Evolutionary conservation across 2,888 invertebrate genomes (phyloP).

Genomic region (Scotopteryx bipunctaria): DNA sequence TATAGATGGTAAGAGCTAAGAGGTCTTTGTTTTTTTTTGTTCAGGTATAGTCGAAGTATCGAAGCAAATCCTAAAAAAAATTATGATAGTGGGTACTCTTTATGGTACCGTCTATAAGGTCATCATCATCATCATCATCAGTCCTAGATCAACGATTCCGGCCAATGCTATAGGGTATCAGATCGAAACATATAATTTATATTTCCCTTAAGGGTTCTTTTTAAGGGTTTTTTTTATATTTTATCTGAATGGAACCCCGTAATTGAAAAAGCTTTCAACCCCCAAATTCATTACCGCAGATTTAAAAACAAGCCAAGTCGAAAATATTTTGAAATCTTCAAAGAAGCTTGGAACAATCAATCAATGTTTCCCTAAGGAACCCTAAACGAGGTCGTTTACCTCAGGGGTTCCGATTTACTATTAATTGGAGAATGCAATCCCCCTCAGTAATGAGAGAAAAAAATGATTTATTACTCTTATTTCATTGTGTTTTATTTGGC

Average conservation of each 20-base stretch:
- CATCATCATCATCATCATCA: too few species aligned
- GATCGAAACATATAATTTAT: too few species aligned
- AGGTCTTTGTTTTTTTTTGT: too few species aligned
- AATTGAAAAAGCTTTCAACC: slow-evolving; percentile 21
- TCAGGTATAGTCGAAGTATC: too few species aligned
- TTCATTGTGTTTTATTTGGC: slow-evolving; percentile 25
- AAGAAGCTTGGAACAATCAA: slow-evolving; percentile 38
- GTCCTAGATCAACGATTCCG: too few species aligned
- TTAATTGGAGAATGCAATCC: slow-evolving; percentile 71
- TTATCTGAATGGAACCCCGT: too few species aligned
- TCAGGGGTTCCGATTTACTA: slow-evolving; percentile 62
- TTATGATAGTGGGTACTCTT: too few species aligned
- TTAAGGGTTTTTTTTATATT: neutral
- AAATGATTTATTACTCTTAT: slow-evolving; percentile 44
- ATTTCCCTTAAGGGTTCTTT: neutral
- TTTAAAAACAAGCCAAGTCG: slow-evolving; percentile 47
- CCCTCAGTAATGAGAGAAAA: slow-evolving; percentile 50
- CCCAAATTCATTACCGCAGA: slow-evolving; percentile 24
- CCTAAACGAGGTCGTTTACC: slow-evolving; percentile 66
- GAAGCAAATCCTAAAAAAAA: too few species aligned
- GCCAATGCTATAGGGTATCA: too few species aligned
- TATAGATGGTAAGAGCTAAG: too few species aligned
- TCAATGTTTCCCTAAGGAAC: slow-evolving; percentile 35
- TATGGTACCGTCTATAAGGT: too few species aligned
- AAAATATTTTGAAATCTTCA: slow-evolving; percentile 68